phyloP scores from a whole-genome alignment of 1,140 invertebrate species.

The Drosophila ironensis region DNA sequence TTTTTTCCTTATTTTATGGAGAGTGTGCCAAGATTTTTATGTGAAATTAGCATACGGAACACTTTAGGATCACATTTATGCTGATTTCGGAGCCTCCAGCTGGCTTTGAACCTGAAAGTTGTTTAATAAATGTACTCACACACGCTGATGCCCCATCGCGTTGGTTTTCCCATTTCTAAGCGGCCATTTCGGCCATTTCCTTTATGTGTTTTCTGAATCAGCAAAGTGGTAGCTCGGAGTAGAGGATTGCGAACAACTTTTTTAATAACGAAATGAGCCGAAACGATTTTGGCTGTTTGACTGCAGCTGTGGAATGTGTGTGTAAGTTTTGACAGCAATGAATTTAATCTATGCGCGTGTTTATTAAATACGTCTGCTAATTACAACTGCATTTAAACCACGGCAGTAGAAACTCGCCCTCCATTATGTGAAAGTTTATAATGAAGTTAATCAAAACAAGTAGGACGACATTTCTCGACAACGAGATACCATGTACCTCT shows the following conservation, averaged over 20 bases:
- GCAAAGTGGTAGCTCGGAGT: slow-evolving; percentile 16
- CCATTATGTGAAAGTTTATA: too few relatives aligned
- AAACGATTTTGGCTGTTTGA: too few relatives aligned
- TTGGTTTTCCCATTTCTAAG: slow-evolving; percentile 19
- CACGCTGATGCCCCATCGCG: slow-evolving; percentile 48
- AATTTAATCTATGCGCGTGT: slow-evolving; percentile 63
- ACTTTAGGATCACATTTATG: slow-evolving; percentile 29
- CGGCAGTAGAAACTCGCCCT: slow-evolving; percentile 63
- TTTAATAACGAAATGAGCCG: slow-evolving; percentile 35
- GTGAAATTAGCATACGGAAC: slow-evolving; percentile 32
- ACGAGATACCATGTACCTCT: too few relatives aligned
- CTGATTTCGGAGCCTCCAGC: slow-evolving; percentile 19
- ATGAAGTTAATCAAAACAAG: slow-evolving; percentile 74
- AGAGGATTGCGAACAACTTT: slow-evolving; percentile 35
- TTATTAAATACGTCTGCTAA: slow-evolving; percentile 65
- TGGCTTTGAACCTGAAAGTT: slow-evolving; percentile 55
- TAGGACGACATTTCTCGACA: too few relatives aligned
- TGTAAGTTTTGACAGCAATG: slow-evolving; percentile 36
- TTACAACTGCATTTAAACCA: slow-evolving; percentile 62
- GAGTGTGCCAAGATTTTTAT: neutral
- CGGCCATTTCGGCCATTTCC: slow-evolving; percentile 32
- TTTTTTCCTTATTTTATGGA: neutral
- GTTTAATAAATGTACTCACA: slow-evolving; percentile 78
- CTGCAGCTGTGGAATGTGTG: neutral
- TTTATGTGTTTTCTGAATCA: slow-evolving; percentile 44